Conservation (phyloP, 1,140 invertebrate genomes). For the Anagrus nilaparvatae region DNA sequence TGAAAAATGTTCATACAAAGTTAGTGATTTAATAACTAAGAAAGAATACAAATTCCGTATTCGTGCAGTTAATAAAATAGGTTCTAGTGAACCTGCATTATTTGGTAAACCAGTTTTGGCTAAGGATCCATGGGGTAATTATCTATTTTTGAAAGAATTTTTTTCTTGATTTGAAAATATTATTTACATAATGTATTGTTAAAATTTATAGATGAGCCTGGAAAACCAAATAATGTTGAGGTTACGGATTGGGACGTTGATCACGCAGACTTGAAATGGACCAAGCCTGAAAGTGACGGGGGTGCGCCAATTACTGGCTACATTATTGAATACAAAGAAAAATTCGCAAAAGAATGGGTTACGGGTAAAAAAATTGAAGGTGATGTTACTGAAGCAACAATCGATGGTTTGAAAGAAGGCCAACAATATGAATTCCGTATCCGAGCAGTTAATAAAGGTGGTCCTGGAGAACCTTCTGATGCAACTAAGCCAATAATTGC, state of each 20-base stretch:
- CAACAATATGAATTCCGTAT: slow-evolving; percentile 94
- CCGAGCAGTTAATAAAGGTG: slow-evolving; percentile 90
- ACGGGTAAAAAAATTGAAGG: slow-evolving; percentile 70
- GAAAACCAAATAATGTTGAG: slow-evolving; percentile 82
- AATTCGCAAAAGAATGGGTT: slow-evolving; percentile 84
- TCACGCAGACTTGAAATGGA: slow-evolving; percentile 87
- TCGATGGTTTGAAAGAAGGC: slow-evolving; percentile 88
- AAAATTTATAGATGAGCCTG: slow-evolving; percentile 69
- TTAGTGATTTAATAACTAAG: slow-evolving; percentile 75
- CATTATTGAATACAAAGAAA: slow-evolving; percentile 87
- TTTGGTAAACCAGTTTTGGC: slow-evolving; percentile 81
- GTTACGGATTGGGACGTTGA: slow-evolving; percentile 94
- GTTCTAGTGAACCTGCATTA: slow-evolving; percentile 75
- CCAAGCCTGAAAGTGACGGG: slow-evolving; percentile 81
- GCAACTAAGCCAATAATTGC: slow-evolving; percentile 91
- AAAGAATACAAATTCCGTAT: slow-evolving; percentile 94
- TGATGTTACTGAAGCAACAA: slow-evolving; percentile 63
- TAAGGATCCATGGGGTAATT: slow-evolving; percentile 94
- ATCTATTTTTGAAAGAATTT: slow-evolving; percentile 10
- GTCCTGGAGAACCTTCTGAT: slow-evolving; percentile 88
- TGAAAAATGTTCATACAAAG: slow-evolving; percentile 66
- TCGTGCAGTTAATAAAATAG: slow-evolving; percentile 84
- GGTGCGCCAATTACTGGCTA: slow-evolving; percentile 92
- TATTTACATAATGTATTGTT: slow-evolving; percentile 13
- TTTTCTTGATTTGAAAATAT: slow-evolving; percentile 8